These are phyloP conservation scores for Torymus aiolomorphi DNA, from an alignment of 2,888 invertebrate species.

Conservation along the genomic window DNA sequence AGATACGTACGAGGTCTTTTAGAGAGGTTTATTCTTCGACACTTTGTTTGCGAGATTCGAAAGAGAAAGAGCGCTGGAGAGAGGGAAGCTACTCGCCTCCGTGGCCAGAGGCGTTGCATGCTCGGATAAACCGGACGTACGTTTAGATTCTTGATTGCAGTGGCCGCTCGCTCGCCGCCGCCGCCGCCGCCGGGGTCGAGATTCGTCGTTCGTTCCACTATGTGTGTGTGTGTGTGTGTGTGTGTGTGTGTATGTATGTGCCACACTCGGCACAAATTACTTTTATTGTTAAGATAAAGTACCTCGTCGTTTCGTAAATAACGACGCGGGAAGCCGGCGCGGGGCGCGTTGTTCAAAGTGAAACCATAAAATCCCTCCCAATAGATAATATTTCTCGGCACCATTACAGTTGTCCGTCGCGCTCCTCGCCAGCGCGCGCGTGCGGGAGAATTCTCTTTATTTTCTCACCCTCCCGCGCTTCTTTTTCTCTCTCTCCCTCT, in stretches of 20 bases:
- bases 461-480: slow-evolving; percentile 11
- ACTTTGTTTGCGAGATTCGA: slow-evolving; percentile 56
- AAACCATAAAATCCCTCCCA: slow-evolving; percentile 50
- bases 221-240: background rate
- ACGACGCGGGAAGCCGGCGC: background rate
- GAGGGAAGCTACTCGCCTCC: background rate
- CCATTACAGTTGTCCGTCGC: slow-evolving; percentile 48
- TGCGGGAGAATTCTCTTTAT: slow-evolving; percentile 41
- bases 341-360: slow-evolving; percentile 36
- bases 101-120: background rate
- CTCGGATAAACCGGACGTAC: slow-evolving; percentile 36
- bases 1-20: slow-evolving; percentile 22
- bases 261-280: slow-evolving; percentile 36
- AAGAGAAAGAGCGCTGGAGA: too few relatives aligned
- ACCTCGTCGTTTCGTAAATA: slow-evolving; percentile 48
- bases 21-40: slow-evolving; percentile 54
- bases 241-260: too few relatives aligned
- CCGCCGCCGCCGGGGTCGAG: slow-evolving; percentile 4
- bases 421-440: background rate
- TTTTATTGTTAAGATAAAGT: slow-evolving; percentile 49
- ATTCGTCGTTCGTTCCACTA: slow-evolving; percentile 12
- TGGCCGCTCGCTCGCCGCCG: background rate
- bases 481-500: background rate
- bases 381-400: slow-evolving; percentile 54
- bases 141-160: slow-evolving; percentile 46